A percentile compares a stretch with the other conserved stretches of the same genome.
Evolutionary conservation across 2,113 vertebrate species (phyloP).

Genomic region (Bombycilla garrulus): DNA sequence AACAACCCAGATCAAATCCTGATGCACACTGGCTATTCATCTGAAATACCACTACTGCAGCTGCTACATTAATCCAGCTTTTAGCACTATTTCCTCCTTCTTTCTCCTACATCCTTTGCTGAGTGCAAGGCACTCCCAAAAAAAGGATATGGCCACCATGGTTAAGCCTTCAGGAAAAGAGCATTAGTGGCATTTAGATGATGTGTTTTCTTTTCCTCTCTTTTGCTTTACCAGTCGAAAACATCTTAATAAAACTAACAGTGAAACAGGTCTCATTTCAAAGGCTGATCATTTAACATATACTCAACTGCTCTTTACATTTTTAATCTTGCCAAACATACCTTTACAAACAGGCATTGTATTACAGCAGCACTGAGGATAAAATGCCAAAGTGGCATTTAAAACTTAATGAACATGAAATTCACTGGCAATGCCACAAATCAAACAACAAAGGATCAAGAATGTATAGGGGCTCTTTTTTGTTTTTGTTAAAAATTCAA

Average conservation of each 20-base stretch:
- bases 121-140: neutral
- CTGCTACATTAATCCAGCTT: neutral
- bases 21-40: neutral
- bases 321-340: slow-evolving; percentile 2
- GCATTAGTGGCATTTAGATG: neutral
- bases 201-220: neutral
- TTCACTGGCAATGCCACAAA: neutral
- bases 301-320: neutral
- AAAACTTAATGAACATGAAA: neutral
- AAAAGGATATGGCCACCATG: neutral
- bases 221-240: neutral
- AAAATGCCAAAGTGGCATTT: neutral
- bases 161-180: neutral
- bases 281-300: neutral
- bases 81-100: neutral
- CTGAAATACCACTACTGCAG: neutral
- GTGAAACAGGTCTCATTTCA: neutral
- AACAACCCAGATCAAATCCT: neutral
- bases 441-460: neutral
- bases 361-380: neutral
- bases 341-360: neutral
- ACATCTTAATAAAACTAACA: slow-evolving; percentile 12
- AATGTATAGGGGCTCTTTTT: neutral
- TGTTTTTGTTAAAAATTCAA: too few relatives aligned
- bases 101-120: neutral